Conservation (phyloP, 2,797 vertebrate genomes). For the Sebastes iracundus region DNA sequence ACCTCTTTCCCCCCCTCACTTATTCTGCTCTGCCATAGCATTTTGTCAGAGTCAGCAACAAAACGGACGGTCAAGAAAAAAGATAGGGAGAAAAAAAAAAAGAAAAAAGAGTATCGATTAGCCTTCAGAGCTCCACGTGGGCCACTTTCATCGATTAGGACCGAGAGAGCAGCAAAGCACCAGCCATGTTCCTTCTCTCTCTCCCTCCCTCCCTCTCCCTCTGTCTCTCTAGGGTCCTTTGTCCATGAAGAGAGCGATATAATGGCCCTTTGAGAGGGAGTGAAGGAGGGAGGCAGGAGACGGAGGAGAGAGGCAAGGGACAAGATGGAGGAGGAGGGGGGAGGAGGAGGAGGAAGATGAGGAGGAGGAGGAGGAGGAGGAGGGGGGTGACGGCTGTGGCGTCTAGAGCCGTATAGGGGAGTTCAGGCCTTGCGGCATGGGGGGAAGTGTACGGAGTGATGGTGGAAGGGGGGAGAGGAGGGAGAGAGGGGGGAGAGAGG, state of each 20-base stretch:
- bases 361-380: constrained; percentile 1
- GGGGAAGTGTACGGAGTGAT: constrained; percentile 53
- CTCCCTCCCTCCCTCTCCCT: constrained; percentile 48
- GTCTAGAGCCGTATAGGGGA: constrained; percentile 73
- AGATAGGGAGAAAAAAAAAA: constrained; percentile 43
- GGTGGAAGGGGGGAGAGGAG: constrained; percentile 48
- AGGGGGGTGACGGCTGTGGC: constrained; percentile 51
- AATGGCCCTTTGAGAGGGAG: constrained; percentile 83
- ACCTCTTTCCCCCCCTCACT: constrained; percentile 7
- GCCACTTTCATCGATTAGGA: constrained; percentile 84
- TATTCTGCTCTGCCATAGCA: constrained; percentile 65
- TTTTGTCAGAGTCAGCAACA: constrained; percentile 89
- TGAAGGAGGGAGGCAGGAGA: constrained; percentile 72
- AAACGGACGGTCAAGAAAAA: constrained; percentile 79
- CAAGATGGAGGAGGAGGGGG: constrained; percentile 58
- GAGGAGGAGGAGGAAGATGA: constrained; percentile 30
- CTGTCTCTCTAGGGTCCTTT: constrained; percentile 82
- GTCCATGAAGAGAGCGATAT: constrained; percentile 84
- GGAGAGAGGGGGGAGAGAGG: constrained; percentile 46
- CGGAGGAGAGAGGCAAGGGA: constrained; percentile 57
- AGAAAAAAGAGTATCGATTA: constrained; percentile 84
- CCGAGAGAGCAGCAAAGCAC: constrained; percentile 76
- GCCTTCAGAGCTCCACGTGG: constrained; percentile 85
- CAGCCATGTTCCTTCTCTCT: constrained; percentile 62
- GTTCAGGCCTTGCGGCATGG: constrained; percentile 66